phyloP scores from a whole-genome alignment of 2,797 vertebrate genomes.

The Borostomias antarcticus region DNA sequence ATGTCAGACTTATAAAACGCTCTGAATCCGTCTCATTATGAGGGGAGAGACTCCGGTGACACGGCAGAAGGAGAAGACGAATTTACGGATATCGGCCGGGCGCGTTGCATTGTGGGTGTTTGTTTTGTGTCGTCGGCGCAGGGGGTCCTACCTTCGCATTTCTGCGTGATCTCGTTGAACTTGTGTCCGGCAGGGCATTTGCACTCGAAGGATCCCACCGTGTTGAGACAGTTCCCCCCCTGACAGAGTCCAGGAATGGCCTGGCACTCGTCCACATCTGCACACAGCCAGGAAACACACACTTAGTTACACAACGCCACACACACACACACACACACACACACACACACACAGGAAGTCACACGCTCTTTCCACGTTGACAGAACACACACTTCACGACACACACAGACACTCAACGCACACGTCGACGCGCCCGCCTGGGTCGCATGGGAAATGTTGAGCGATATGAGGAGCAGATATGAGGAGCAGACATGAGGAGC shows the following conservation, averaged over 20 bases:
- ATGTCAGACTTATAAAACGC: slow-evolving; percentile 37
- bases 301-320: background rate
- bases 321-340: background rate
- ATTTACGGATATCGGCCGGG: too few species aligned
- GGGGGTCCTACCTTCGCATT: slow-evolving; percentile 91
- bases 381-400: background rate
- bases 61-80: too few species aligned
- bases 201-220: slow-evolving; percentile 98
- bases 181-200: slow-evolving; percentile 98
- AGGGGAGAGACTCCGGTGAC: slow-evolving; percentile 38
- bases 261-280: slow-evolving; percentile 99
- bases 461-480: too few species aligned
- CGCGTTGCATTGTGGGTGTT: background rate
- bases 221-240: slow-evolving; percentile 98
- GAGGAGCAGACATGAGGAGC: too few species aligned
- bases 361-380: background rate
- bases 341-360: background rate
- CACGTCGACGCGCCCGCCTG: too few species aligned
- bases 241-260: slow-evolving; percentile 98
- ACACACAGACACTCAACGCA: background rate
- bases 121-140: background rate
- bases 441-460: too few species aligned
- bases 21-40: slow-evolving; percentile 34
- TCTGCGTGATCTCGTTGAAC: slow-evolving; percentile 96
- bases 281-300: slow-evolving; percentile 33